These are phyloP conservation scores for Terrapene triunguis DNA, from an alignment of 2,113 vertebrate species.

Conservation along the genomic window DNA sequence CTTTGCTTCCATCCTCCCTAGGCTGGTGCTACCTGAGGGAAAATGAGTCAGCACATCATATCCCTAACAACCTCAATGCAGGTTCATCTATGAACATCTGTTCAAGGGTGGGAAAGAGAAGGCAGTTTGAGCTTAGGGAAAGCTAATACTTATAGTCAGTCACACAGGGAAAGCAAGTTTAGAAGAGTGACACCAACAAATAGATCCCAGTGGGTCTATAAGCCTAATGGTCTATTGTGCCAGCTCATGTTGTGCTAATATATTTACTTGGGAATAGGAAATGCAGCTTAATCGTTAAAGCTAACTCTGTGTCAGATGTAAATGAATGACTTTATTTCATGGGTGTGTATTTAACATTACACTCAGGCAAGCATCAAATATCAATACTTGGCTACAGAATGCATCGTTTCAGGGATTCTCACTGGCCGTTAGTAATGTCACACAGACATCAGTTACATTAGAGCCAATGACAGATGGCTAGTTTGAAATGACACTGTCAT, in stretches of 20 bases:
- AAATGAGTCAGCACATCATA: not conserved
- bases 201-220: fast-evolving
- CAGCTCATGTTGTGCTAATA: not conserved
- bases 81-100: not conserved
- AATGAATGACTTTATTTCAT: fast-evolving
- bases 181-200: not conserved
- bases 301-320: not conserved
- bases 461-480: fast-evolving
- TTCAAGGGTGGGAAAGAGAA: not conserved
- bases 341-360: not conserved
- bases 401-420: fast-evolving
- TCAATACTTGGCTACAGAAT: fast-evolving
- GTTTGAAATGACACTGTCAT: not conserved
- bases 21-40: not conserved
- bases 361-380: not conserved
- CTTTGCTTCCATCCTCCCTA: not conserved
- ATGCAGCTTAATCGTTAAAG: not conserved
- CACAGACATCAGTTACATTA: fast-evolving
- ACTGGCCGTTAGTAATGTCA: fast-evolving
- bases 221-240: fast-evolving
- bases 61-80: not conserved
- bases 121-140: not conserved
- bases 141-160: not conserved
- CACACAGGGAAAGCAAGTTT: not conserved
- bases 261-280: fast-evolving